Base-by-base conservation (phyloP, 2,888 invertebrate genomes). In the Bedellia somnulentella region DNA sequence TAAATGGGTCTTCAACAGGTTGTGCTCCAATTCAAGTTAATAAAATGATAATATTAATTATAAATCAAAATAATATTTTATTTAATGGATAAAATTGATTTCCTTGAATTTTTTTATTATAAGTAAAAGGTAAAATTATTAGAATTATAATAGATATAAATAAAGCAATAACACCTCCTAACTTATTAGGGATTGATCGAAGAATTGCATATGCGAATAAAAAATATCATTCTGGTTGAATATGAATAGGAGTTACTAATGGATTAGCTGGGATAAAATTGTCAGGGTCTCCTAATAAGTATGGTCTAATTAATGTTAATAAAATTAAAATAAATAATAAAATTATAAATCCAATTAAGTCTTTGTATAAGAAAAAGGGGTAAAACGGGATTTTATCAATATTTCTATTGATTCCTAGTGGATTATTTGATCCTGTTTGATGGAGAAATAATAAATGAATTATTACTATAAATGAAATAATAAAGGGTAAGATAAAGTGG, bases 221-320 rank as follows among this genome's bases (percentile, higher is more conserved):
- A 47, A 89, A 90, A 57, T 89, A 89, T 82, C 87, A 89, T 80
- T 90, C 89, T 26, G 87, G 88, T 80, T 89, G 85, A 71, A 89
- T 89, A 51, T 88, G 88, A 5, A 79, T 54, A 0, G 88, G 87
- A 0, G 87, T 87, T 10, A 82, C 75, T 68, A 86, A 46, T 0
- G 83, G 79, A 40, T 86, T 85, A 3, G 85, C 86, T 0, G 81
- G 80, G 12, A 79, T 82, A 66, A 86, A 89, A 66, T 87, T 89
- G 71, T 87, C 87, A 0, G 85, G 82, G 15, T 87, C 86, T 42
- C 80, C 77, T 52, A 88, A 44, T 50, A n/a, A n/a, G n/a, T n/a
- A n/a, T n/a, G n/a, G n/a, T n/a, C n/a, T n/a, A n/a, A n/a, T n/a
- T n/a, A n/a, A n/a, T n/a, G n/a, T n/a, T n/a, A n/a, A n/a, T n/a